Evolutionary conservation across 2,888 invertebrate species (phyloP).

Genomic region (Metacarcinus magister): DNA sequence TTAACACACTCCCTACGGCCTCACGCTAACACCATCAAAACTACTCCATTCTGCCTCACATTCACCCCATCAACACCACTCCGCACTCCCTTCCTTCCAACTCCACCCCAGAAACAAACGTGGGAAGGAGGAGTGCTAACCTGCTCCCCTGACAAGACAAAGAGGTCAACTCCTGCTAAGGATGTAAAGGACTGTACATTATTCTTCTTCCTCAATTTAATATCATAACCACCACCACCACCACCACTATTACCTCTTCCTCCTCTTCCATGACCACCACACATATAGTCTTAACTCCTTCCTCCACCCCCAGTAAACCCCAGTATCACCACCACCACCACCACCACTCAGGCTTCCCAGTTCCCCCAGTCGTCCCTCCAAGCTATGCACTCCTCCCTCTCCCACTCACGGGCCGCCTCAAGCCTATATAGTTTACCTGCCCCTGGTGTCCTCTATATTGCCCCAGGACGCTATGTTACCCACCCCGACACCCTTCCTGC

Average conservation of each 20-base stretch:
- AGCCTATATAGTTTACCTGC: neutral
- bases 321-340: neutral
- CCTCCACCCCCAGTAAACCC: too few relatives aligned
- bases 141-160: neutral
- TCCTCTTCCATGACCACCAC: neutral
- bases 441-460: neutral
- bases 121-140: neutral
- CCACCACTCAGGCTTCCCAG: neutral
- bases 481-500: neutral
- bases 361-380: neutral
- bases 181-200: neutral
- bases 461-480: neutral
- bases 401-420: neutral
- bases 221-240: neutral
- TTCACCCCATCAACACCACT: too few relatives aligned
- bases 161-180: neutral
- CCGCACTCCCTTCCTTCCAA: neutral
- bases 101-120: neutral
- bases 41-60: too few relatives aligned
- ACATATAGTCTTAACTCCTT: neutral
- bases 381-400: neutral
- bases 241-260: neutral
- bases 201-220: slow-evolving; percentile 26
- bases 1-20: too few relatives aligned
- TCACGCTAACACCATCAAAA: too few relatives aligned